Base-by-base conservation (phyloP, 1,140 invertebrate species). In the Cotesia chilonis region DNA sequence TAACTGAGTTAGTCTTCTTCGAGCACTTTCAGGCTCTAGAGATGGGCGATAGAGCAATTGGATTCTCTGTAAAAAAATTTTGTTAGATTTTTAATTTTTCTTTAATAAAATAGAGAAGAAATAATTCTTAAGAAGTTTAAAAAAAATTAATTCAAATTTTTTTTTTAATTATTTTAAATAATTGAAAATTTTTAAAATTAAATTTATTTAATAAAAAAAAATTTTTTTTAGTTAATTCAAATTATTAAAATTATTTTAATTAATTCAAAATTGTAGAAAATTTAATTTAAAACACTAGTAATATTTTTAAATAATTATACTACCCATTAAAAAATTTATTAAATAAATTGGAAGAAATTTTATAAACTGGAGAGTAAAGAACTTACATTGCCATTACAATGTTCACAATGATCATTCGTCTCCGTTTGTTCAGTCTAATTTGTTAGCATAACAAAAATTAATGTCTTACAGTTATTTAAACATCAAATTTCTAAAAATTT, bases 21-120 rank as follows among this genome's bases (percentile, higher is more conserved):
- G 79, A 35, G 80, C 74, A 57, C 84, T 82, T 4, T 85, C 81
- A 0, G 78, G 75, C n/a, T 90, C 90, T 78, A 92, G 80, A 0
- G 89, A 88, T 3, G 92, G 92, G 12, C 92, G 88, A 80, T 93
- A 94, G 14, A 94, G 84, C 73, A 92, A 83, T 79, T 93, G 92
- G 37, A 95, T 92, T 71, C 93, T 89, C 93, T 95, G 86, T 0
- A 87, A 87, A 77, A 75, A 38, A 71, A 57, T 57, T 55, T 60
- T 28, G 4, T 35, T 60, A 10, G 4, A 38, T 63, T 12, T 4
- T 63, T 5, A 38, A 37, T 7, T 63, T 12, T n/a, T 38, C 4
- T 12, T 37, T 37, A 3, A 63, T 41, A 0, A 3, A 59, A 20
- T 20, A 28, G 6, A 17, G 47, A 52, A 52, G 7, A 52, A 52